Base-by-base conservation (phyloP, 2,797 vertebrate species). In the Craterocephalus amniculus region DNA sequence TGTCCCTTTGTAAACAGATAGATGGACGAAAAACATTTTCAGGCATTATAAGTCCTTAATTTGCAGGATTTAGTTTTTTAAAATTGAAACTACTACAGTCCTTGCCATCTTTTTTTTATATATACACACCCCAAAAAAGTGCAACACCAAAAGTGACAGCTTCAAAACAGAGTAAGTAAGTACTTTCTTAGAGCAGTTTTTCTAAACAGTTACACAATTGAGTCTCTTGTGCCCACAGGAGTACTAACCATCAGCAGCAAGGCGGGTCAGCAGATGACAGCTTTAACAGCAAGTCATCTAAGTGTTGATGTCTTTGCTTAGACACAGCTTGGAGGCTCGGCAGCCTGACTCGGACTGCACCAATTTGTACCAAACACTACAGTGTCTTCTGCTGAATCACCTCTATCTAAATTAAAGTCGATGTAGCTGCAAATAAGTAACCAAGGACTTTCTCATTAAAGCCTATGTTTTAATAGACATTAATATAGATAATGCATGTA, bases 261-360 rank as follows among this genome's bases (percentile, higher is more conserved):
- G 70, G 59, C 55, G 13, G 43, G 55, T 75, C 58, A 1, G 67
- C 34, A 11, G 68, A 52, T 80, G 76, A 82, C 85, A 77, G 74
- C 48, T 67, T 73, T 69, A 69, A 84, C 74, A 71, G 56, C 59
- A 66, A 74, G 65, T 74, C 64, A 74, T 70, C 58, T 34, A 59
- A 59, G 59, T 20, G 64, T 70, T 74, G 70, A 79, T 73, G 68
- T 77, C 70, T 69, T 72, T 65, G 65, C 71, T 77, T 61, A 45
- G 59, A 67, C 64, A 40, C 2, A 34, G 78, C 54, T 63, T 26
- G 43, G 22, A 80, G 75, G 60, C 52, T 74, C 9, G 29, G 55
- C 73, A 24, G 34, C 63, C 61, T 29, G 58, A 79, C 58, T 57
- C 51, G 45, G 18, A 35, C 45, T 0, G 1, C 35, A 67, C 63